A percentile compares a stretch with the other conserved stretches of the same genome.
phyloP scores from a whole-genome alignment of 2,888 invertebrate species.

The Rhogogaster chlorosoma region DNA sequence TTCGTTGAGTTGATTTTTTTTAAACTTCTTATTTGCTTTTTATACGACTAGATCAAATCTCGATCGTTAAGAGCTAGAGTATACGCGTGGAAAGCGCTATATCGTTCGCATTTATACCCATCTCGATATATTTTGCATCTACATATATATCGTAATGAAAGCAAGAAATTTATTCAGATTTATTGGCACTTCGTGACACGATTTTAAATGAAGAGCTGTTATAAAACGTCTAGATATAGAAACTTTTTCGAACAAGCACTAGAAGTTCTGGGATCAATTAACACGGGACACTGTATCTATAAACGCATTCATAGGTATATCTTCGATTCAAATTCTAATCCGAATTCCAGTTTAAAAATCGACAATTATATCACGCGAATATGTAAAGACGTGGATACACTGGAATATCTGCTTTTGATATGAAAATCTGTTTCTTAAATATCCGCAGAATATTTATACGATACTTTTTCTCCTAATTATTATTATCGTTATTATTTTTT shows the following conservation, averaged over 20 bases:
- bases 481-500: background rate
- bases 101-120: no score
- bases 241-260: background rate
- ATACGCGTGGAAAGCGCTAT: background rate
- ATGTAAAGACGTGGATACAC: background rate
- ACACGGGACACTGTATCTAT: background rate
- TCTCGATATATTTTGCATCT: no score
- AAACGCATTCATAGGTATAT: background rate
- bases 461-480: background rate
- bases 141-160: background rate
- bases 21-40: background rate
- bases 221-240: background rate
- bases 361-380: background rate
- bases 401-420: background rate
- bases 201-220: background rate
- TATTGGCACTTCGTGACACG: background rate
- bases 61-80: background rate
- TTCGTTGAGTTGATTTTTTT: background rate
- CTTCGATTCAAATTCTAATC: slow-evolving; percentile 1
- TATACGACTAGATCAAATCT: background rate
- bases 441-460: background rate
- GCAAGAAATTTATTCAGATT: background rate
- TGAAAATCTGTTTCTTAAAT: background rate
- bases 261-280: background rate
- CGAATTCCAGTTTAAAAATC: background rate